These are phyloP conservation scores for Gonocerus acuteangulatus DNA, from an alignment of 2,888 invertebrate species.

Conservation along the genomic window DNA sequence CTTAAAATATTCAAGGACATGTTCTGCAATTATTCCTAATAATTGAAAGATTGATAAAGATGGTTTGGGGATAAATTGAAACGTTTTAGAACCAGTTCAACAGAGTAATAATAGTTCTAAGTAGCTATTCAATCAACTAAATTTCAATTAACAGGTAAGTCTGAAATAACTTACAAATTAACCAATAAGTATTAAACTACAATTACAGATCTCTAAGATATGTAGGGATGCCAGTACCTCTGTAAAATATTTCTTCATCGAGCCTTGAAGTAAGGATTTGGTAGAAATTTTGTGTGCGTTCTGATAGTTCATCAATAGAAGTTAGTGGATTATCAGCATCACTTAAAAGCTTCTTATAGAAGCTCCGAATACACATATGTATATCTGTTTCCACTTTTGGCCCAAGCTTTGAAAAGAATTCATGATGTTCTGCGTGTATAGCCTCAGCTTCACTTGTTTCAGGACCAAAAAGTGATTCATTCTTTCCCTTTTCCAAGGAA, in stretches of 20 bases:
- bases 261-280: conserved; percentile 61
- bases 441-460: conserved; percentile 41
- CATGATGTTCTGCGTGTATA: conserved; percentile 45
- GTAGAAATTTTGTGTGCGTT: conserved; percentile 85
- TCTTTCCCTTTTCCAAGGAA: conserved; percentile 34
- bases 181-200: too few relatives aligned
- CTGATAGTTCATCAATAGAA: conserved; percentile 76
- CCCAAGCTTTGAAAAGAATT: conserved; percentile 45
- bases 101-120: too few relatives aligned
- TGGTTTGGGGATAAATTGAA: too few relatives aligned
- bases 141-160: too few relatives aligned
- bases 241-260: conserved; percentile 57
- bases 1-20: too few relatives aligned
- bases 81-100: too few relatives aligned
- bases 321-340: conserved; percentile 46
- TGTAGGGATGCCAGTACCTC: too few relatives aligned
- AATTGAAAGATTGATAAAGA: too few relatives aligned
- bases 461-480: conserved; percentile 36
- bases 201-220: too few relatives aligned
- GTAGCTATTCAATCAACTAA: too few relatives aligned
- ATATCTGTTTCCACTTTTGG: conserved; percentile 53
- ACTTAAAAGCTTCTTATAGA: conserved; percentile 49
- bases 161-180: too few relatives aligned
- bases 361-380: conserved; percentile 58
- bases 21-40: too few relatives aligned